These are phyloP conservation scores for Clinocottus analis DNA, from an alignment of 2,113 vertebrate genomes.

Conservation along the genomic window DNA sequence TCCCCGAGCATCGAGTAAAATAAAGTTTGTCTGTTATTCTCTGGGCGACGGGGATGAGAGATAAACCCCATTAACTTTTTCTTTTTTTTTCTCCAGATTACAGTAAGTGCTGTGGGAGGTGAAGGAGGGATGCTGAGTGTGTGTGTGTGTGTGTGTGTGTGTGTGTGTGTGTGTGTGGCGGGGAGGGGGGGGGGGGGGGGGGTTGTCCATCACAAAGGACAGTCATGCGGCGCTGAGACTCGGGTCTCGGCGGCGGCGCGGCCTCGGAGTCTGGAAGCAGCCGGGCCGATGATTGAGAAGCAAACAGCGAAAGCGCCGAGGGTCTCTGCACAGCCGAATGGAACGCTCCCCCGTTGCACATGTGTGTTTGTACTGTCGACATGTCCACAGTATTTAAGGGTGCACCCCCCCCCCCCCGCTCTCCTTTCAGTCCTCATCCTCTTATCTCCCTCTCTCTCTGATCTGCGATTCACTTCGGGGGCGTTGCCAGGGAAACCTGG, in stretches of 20 bases:
- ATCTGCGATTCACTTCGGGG: conserved; percentile 81
- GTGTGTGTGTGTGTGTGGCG: too few species aligned
- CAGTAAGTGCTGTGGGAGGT: conserved; percentile 47
- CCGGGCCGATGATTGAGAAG: conserved; percentile 61
- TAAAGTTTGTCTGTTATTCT: conserved; percentile 66
- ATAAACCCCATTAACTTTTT: conserved; percentile 70
- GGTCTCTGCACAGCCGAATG: conserved; percentile 51
- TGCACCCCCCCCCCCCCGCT: conserved; percentile 18
- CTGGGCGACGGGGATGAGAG: conserved; percentile 40
- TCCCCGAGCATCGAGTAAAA: conserved; percentile 36
- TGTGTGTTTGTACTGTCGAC: conserved; percentile 18
- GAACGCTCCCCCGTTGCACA: conserved; percentile 11
- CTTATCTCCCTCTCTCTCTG: conserved; percentile 67
- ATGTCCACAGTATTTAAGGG: conserved; percentile 40
- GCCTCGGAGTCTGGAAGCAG: conserved; percentile 38
- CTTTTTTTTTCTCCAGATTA: conserved; percentile 41
- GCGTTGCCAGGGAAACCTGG: conserved; percentile 95
- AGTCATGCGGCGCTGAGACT: conserved; percentile 22
- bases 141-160: too few species aligned
- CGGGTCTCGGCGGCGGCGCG: conserved; percentile 20
- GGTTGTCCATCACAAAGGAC: conserved; percentile 36
- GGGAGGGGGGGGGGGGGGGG: too few species aligned
- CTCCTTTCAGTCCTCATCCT: conserved; percentile 23
- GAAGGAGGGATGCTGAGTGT: not conserved
- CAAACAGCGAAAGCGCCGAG: conserved; percentile 56